Evolutionary conservation across 2,888 invertebrate genomes (phyloP), one percentile per base, ranked within the genome.

Genomic region (Archaeoteleia sp.): DNA sequence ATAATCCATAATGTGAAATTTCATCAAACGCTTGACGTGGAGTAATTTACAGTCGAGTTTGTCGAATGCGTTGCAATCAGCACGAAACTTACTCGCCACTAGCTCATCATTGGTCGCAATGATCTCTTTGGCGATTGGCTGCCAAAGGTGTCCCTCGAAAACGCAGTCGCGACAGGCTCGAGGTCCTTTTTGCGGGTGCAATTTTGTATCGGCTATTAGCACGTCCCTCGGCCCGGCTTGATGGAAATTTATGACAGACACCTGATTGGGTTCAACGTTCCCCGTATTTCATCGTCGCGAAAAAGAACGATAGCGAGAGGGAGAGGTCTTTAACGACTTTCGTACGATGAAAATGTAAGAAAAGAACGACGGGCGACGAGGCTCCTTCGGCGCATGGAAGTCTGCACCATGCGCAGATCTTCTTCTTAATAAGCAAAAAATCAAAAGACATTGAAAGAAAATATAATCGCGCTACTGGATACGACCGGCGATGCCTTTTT

Each of bases 221-320:
- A 74, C 75, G 76, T 75, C 75, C 74, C 73, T 58, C 74, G 58
- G 46, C 66, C 75, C 71, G 74, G 77, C 78, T 78, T 83, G 83
- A 84, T 84, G 83, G 82, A 82, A 83, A 83, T 84, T 83, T 84
- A 84, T 80, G 83, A 82, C 82, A 78, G 73, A 78, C 82, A 80
- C 83, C 82, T 84, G 84, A 84, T 84, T 83, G 84, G 82, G 83
- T 82, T 84, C 83, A 83, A 83, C 79, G 82, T 78, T 80, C 83
- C 78, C 78, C 77, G 76, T 82, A 81, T 81, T 80, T 82, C 79
- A 82, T 81, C 70, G 76, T 74, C 75, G 71, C 71, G 35, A 42
- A 43, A 34, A 37, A 10, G 35, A 42, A 23, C 9, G 25, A n/a
- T 20, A 37, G 29, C 9, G 9, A 7, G 25, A 42, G 25, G 12